phyloP scores from a whole-genome alignment of 2,888 invertebrate genomes.

The Eupsilia transversa region DNA sequence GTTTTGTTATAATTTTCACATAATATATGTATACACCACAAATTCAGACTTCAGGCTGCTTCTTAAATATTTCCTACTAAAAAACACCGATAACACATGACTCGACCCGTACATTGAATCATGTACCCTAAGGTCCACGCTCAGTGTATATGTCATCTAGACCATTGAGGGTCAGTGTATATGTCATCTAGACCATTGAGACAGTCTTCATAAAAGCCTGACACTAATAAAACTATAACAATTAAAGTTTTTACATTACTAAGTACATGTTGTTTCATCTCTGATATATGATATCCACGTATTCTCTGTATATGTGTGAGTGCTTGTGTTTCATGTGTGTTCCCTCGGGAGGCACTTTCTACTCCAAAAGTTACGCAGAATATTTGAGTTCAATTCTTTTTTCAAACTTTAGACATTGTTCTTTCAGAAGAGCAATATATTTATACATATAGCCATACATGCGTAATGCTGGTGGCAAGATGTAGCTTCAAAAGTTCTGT shows the following conservation, averaged over 20 bases:
- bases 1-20: neutral
- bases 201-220: neutral
- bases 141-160: too few relatives aligned
- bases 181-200: neutral
- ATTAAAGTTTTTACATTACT: neutral
- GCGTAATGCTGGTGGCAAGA: neutral
- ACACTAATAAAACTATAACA: neutral
- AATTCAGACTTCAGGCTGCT: neutral
- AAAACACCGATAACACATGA: neutral
- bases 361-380: constrained; percentile 47
- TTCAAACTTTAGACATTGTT: constrained; percentile 33
- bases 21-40: too few relatives aligned
- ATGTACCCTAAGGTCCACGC: too few relatives aligned
- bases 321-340: constrained; percentile 18
- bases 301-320: neutral
- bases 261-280: neutral
- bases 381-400: constrained; percentile 38
- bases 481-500: neutral
- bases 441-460: neutral
- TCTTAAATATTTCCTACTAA: too few relatives aligned
- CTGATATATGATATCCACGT: constrained; percentile 23
- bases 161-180: neutral
- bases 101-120: too few relatives aligned
- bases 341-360: constrained; percentile 44
- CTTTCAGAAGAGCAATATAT: constrained; percentile 12